Conservation (phyloP, 92 coral and sea anemone genomes). For the Chrysogorgia sp. region DNA sequence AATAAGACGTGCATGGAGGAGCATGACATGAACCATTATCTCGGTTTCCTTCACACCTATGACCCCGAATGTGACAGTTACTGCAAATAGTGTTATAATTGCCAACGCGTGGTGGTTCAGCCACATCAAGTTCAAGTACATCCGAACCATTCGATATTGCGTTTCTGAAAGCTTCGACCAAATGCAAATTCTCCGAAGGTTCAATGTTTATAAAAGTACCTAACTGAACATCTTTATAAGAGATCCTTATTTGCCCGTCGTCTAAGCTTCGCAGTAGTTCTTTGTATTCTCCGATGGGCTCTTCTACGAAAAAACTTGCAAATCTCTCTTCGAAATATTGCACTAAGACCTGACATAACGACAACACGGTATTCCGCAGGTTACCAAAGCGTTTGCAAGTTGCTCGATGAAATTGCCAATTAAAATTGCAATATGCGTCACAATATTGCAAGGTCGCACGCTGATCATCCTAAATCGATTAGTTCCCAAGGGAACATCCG, state of each 20-base stretch:
- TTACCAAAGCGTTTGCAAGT: conserved; percentile 20
- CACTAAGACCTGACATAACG: conserved; percentile 10
- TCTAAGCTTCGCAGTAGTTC: conserved; percentile 20
- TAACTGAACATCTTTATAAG: conserved; percentile 28
- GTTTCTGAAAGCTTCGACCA: conserved; percentile 25
- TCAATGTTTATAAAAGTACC: conserved; percentile 34
- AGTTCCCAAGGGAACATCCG: no score
- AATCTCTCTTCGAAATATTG: conserved; percentile 28
- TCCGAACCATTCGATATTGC: conserved; percentile 6
- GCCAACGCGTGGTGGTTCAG: no score
- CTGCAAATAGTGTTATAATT: no score
- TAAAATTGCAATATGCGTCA: no score
- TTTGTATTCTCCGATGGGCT: conserved; percentile 9
- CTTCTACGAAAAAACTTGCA: conserved; percentile 20
- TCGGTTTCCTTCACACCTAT: conserved; percentile 44
- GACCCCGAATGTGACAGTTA: conserved; percentile 54
- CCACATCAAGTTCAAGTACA: no score
- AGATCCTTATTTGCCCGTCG: conserved; percentile 40
- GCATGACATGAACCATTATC: conserved; percentile 23
- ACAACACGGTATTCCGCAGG: neutral
- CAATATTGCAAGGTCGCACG: conserved; percentile 41
- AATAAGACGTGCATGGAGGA: conserved; percentile 30
- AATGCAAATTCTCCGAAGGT: conserved; percentile 32
- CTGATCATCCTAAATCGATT: no score
- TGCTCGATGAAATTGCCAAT: conserved; percentile 45